phyloP scores from a whole-genome alignment of 2,113 vertebrate genomes.

The Promerops cafer region DNA sequence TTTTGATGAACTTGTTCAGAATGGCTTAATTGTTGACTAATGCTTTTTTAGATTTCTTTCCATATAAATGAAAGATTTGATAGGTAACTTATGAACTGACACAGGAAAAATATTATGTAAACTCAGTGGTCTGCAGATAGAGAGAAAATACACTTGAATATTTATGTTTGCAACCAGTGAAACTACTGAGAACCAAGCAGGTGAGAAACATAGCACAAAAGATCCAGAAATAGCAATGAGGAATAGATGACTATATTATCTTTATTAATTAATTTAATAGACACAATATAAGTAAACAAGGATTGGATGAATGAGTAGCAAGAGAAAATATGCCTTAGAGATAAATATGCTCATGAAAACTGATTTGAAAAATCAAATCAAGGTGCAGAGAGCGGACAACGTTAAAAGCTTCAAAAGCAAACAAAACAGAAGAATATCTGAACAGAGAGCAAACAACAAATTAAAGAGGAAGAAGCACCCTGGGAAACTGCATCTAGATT shows the following conservation, averaged over 20 bases:
- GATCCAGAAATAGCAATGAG: neutral
- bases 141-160: neutral
- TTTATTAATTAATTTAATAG: neutral
- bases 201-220: neutral
- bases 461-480: neutral
- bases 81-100: neutral
- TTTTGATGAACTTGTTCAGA: neutral
- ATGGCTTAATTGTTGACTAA: neutral
- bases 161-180: neutral
- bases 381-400: neutral
- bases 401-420: neutral
- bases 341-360: neutral
- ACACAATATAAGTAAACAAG: neutral
- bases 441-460: neutral
- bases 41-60: neutral
- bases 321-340: neutral
- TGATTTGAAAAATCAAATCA: neutral
- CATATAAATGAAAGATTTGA: neutral
- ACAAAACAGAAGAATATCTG: neutral
- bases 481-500: neutral
- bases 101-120: neutral
- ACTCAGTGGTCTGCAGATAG: neutral
- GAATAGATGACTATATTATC: neutral
- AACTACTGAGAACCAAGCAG: neutral
- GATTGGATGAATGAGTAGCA: neutral